Percentiles rank a stretch among this genome's conserved stretches.
These are phyloP conservation scores for Gallinago undulata DNA, from an alignment of 2,113 vertebrate species.

Conservation along the genomic window DNA sequence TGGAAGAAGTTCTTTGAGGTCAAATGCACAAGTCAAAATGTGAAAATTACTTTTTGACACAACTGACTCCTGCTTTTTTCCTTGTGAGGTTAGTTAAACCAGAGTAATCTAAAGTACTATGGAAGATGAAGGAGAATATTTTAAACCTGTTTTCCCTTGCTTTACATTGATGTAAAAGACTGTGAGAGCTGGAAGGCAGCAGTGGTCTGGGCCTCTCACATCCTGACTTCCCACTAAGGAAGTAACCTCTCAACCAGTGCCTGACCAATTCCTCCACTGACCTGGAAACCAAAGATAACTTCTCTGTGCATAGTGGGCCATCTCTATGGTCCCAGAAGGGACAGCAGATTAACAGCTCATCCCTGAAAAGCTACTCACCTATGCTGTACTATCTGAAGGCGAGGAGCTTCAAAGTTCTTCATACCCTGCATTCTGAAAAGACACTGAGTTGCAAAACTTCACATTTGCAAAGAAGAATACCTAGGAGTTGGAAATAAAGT, in stretches of 20 bases:
- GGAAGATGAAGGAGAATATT: not conserved
- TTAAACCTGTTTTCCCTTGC: not conserved
- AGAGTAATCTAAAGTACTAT: not conserved
- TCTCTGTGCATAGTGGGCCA: not conserved
- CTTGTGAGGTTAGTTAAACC: not conserved
- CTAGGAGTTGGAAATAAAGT: not conserved
- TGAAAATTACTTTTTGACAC: not conserved
- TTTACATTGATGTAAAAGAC: not conserved
- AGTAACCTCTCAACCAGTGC: not conserved
- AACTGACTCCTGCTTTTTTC: not conserved
- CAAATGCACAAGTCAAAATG: not conserved
- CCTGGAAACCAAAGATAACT: not conserved
- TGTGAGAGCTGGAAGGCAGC: not conserved
- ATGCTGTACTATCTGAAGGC: not conserved
- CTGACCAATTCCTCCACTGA: not conserved
- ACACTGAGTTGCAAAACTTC: not conserved
- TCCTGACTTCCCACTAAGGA: not conserved
- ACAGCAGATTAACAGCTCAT: not conserved
- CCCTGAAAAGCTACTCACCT: not conserved
- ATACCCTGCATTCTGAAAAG: not conserved
- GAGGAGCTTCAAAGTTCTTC: not conserved
- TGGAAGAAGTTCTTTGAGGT: slow-evolving; percentile 23
- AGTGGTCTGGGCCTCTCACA: not conserved
- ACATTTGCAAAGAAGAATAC: not conserved
- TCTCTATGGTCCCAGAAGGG: not conserved